These are phyloP conservation scores for Drosophila eugracilis DNA, from an alignment of 1,140 invertebrate species.

Conservation along the genomic window DNA sequence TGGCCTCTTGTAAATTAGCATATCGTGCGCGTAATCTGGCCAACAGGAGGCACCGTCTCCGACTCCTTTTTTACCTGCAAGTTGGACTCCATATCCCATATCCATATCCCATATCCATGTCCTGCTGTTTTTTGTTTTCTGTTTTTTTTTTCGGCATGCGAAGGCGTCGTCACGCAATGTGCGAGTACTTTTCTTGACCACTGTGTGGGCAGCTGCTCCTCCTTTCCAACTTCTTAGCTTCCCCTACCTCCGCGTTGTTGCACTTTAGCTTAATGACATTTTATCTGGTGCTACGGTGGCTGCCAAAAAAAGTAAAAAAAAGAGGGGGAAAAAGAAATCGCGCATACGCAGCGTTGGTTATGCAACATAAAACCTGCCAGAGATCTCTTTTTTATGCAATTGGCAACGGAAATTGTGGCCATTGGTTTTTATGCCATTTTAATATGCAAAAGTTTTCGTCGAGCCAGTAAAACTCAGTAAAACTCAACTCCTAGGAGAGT, in stretches of 20 bases:
- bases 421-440: constrained; percentile 81
- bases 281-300: constrained; percentile 55
- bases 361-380: constrained; percentile 66
- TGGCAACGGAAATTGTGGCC: constrained; percentile 75
- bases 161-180: constrained; percentile 78
- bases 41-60: constrained; percentile 62
- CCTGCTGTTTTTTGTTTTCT: constrained; percentile 60
- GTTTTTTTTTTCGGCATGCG: constrained; percentile 65
- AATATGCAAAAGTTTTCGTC: constrained; percentile 77
- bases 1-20: constrained; percentile 77
- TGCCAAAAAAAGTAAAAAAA: constrained; percentile 33
- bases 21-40: constrained; percentile 82
- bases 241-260: constrained; percentile 31
- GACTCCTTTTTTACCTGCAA: constrained; percentile 16
- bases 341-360: constrained; percentile 72
- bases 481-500: constrained; percentile 22
- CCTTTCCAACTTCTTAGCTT: not conserved
- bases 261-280: constrained; percentile 82
- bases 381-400: constrained; percentile 71
- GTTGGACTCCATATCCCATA: constrained; percentile 45
- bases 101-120: constrained; percentile 64
- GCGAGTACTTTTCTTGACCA: constrained; percentile 62
- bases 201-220: constrained; percentile 67
- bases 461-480: constrained; percentile 46
- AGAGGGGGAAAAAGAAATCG: constrained; percentile 14